Base-by-base conservation (phyloP, 1,140 invertebrate genomes). In the Atta texana region DNA sequence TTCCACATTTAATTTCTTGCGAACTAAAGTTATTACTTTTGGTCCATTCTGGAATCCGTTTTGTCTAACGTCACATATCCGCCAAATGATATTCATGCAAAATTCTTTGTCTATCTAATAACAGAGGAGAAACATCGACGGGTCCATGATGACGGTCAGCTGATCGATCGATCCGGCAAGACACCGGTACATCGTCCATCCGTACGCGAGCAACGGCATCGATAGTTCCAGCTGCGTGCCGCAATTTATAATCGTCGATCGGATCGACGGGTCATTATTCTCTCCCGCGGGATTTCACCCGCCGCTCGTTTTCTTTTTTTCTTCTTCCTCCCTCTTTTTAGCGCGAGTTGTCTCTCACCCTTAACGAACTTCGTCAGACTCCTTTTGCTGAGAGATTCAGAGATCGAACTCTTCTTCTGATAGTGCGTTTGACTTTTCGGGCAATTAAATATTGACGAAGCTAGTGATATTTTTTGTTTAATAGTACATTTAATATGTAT, bases 251-350 rank as follows among this genome's bases (percentile, higher is more conserved):
- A 86, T 86, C 72, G 72, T 77, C 84, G 72, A 86, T 78, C 75
- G 44, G 74, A 86, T 86, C 84, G 84, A 86, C 84, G 80, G 81
- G 86, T 87, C 86, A 85, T 87, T 87, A 87, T 87, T 87, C 80
- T 87, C 86, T 87, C 82, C 63, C 86, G 86, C 82, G 68, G 86
- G 86, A 87, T 87, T 87, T 87, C 86, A 87, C 59, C n/a, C 77
- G 84, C 49, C 28, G 57, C 24, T 81, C 78, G 16, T 57, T 71
- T 55, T 14, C 16, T 28, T 12, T n/a, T 63, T 77, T 24, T 76
- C 5, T 18, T 55, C 12, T 68, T n/a, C 16, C n/a, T 53, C 31
- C 31, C 31, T 80, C 16, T 68, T 68, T 44, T 68, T 44, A 16
- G 31, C 77, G 77, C 77, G 64, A 81, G 49, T 81, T 16, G 21